Evolutionary conservation across 1,140 invertebrate species (phyloP), one percentile per base, ranked within the genome.

Genomic region (Brachionus asplanchnoidis): DNA sequence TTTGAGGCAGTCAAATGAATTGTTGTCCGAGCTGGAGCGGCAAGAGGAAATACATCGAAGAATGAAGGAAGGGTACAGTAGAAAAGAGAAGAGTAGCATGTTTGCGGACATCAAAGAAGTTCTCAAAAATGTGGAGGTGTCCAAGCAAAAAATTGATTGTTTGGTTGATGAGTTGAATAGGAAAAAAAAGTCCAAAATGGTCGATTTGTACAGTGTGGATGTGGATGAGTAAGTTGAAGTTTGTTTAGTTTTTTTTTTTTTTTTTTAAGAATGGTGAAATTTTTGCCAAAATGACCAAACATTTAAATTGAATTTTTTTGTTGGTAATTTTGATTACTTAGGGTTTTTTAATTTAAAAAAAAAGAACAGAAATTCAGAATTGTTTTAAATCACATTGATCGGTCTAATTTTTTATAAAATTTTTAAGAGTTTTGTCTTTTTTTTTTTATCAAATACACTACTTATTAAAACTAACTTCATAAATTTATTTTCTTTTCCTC

Each of bases 91-190:
- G 17, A 20, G 17, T 23, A 77, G 73, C 14, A 77, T 77, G 73
- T 77, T 77, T 50, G 46, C n/a, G 28, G 73, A 77, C 26, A 77
- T 77, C 7, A 77, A 77, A 77, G 42, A 77, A 14, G 42, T 77
- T 20, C 44, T 77, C 1, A 77, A 77, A 77, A 77, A 50, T 53
- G 44, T 77, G 2, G 73, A 77, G 14, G 20, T 12, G 5, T 50
- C 73, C 4, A 77, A 50, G 42, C 9, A 23, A 12, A 77, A 77
- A 77, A 50, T 77, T 23, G 73, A 77, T 32, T 14, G 6, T 3
- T 50, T 50, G 12, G 23, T 77, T 7, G 12, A 46, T 50, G 73
- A 77, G 11, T 50, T 77, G n/a, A 50, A 77, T 12, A 28, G 44
- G 4, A 73, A 73, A 17, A 73, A 73, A 23, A 77, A 50, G 11